A percentile compares a stretch with the other conserved stretches of the same genome.
These are phyloP conservation scores for Apocrypta bakeri DNA, from an alignment of 1,140 invertebrate genomes.

Conservation along the genomic window DNA sequence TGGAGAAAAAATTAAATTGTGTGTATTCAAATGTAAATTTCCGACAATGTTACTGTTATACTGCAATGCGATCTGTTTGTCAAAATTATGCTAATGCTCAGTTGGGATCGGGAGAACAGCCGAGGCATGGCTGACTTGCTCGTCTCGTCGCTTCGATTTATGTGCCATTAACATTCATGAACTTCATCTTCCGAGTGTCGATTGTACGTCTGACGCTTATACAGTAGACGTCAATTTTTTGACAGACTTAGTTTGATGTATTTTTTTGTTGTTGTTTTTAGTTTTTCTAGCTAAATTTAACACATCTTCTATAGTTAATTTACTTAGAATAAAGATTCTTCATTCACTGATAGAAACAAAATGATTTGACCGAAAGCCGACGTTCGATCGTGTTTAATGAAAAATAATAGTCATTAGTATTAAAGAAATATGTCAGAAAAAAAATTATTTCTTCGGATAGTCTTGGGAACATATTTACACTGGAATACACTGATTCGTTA, in stretches of 20 bases:
- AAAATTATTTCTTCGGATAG: no score
- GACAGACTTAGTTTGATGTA: not conserved
- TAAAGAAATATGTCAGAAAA: no score
- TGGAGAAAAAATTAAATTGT: not conserved
- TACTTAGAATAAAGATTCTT: no score
- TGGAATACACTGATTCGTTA: no score
- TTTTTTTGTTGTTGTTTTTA: slow-evolving; percentile 13
- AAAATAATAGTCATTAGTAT: no score
- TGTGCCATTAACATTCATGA: slow-evolving; percentile 69
- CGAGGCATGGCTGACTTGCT: slow-evolving; percentile 10
- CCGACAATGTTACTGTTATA: not conserved
- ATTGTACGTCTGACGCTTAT: not conserved
- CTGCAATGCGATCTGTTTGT: slow-evolving; percentile 61
- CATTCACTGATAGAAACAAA: no score
- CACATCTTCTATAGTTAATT: no score
- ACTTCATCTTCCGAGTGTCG: slow-evolving; percentile 39
- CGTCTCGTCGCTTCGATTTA: slow-evolving; percentile 57
- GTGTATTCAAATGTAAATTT: not conserved
- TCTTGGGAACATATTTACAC: no score
- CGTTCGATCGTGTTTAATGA: no score
- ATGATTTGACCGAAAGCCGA: no score
- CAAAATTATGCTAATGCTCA: slow-evolving; percentile 71
- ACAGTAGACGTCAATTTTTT: not conserved
- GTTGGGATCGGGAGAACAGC: slow-evolving; percentile 48
- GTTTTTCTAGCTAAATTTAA: no score